A percentile compares a stretch with the other conserved stretches of the same genome.
Evolutionary conservation across 2,888 invertebrate genomes (phyloP).

Genomic region (Micoletzkya japonica): DNA sequence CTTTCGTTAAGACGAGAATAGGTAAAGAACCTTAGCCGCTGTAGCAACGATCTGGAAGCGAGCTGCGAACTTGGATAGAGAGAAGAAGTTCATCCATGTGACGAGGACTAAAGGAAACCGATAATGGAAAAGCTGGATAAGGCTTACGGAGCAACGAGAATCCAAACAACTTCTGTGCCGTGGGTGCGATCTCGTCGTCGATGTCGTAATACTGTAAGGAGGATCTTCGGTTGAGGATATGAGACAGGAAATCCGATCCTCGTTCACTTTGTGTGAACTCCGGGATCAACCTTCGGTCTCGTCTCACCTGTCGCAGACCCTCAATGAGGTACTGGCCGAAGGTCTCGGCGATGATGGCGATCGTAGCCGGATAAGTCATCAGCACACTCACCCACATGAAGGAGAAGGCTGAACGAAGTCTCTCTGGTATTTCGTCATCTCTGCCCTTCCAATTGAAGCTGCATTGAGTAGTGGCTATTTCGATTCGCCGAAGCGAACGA

Average conservation of each 20-base stretch:
- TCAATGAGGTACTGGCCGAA: conserved; percentile 59
- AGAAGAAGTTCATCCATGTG: conserved; percentile 64
- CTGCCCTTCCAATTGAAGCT: not conserved
- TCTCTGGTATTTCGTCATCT: not conserved
- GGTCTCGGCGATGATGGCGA: conserved; percentile 60
- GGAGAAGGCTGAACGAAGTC: conserved; percentile 44
- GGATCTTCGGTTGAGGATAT: too few species aligned
- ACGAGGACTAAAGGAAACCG: conserved; percentile 51
- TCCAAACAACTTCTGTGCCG: conserved; percentile 59
- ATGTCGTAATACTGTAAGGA: conserved; percentile 53
- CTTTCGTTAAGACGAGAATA: too few species aligned
- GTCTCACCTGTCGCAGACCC: conserved; percentile 43
- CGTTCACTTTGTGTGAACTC: not conserved
- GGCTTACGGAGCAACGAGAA: conserved; percentile 57
- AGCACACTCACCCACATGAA: conserved; percentile 63
- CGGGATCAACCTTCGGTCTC: not conserved
- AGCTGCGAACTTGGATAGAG: conserved; percentile 59
- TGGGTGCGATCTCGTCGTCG: conserved; percentile 48
- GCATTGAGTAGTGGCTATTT: too few species aligned
- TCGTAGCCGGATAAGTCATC: conserved; percentile 62
- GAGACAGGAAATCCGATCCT: not conserved
- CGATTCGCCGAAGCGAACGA: too few species aligned
- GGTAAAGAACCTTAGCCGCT: conserved; percentile 47
- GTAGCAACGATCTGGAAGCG: conserved; percentile 60
- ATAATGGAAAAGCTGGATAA: not conserved